Evolutionary conservation across 1,140 invertebrate genomes (phyloP), one percentile per base, ranked within the genome.

Genomic region (Megalonaias nervosa): DNA sequence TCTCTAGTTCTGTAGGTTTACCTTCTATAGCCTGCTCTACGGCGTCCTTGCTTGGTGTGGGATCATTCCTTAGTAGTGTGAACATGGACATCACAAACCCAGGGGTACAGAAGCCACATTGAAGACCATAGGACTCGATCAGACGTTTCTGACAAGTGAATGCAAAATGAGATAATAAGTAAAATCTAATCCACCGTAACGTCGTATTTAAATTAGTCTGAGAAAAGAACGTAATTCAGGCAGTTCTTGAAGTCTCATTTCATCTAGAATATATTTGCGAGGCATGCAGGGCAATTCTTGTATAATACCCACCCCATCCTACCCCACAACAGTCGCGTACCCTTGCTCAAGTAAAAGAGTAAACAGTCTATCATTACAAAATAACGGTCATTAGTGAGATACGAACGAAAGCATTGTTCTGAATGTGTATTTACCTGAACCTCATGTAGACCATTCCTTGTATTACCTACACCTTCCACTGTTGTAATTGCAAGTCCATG

Each of bases 71-170:
- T 4, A 38, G 31, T 2, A 74, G 64, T 26, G 80, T 76, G 75
- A 86, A 87, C 77, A 85, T 85, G n/a, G 83, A 85, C 87, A 88
- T 88, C 16, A 88, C 81, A 73, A 87, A 82, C 13, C 87, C 87
- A 16, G 87, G 87, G 31, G 87, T 88, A 73, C 87, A 88, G 74
- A 84, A 88, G 55, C 87, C 87, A 74, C 87, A 88, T 78, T 88
- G 87, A 14, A 80, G 74, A 16, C 87, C 87, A 65, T 86, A 82
- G 14, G 66, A 64, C 48, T 75, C 73, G 38, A 84, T 79, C 31
- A 87, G 68, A 60, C 81, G 56, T 73, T 84, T 75, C 85, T 87
- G 55, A 48, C 6, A 48, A 48, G 9, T 4, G 11, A 11, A 48
- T 48, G 11, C 0, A 48, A 31, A 6, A 48, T 48, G 38, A 48